phyloP scores from a whole-genome alignment of 2,888 invertebrate genomes.

The Heteromurus nitidus region DNA sequence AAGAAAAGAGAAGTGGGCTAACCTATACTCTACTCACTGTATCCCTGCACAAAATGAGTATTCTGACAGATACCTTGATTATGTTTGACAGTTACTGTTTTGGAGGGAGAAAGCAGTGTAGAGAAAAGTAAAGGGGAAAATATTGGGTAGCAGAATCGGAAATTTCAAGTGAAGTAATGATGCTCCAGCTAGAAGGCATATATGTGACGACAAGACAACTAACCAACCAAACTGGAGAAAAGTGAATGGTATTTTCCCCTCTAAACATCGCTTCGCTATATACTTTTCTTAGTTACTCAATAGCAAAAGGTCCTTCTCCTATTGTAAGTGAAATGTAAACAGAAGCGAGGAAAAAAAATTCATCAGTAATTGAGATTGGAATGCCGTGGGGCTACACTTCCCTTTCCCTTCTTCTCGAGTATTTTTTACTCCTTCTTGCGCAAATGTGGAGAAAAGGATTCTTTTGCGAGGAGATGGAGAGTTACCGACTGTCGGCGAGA shows the following conservation, averaged over 20 bases:
- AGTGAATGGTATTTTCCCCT: no score
- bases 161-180: constrained; percentile 63
- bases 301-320: no score
- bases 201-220: constrained; percentile 31
- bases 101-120: not conserved
- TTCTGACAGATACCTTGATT: constrained; percentile 50
- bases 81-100: constrained; percentile 42
- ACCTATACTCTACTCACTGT: not conserved
- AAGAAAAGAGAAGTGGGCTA: no score
- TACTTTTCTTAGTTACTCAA: no score
- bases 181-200: constrained; percentile 55
- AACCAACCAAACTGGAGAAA: constrained; percentile 49
- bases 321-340: constrained; percentile 60
- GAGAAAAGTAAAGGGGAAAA: constrained; percentile 45
- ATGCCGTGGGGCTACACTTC: constrained; percentile 47
- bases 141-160: constrained; percentile 51
- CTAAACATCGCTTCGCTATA: no score
- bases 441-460: not conserved
- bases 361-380: constrained; percentile 60
- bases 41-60: constrained; percentile 26
- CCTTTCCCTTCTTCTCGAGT: no score
- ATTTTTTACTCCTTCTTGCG: not conserved
- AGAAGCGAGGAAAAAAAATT: constrained; percentile 38
- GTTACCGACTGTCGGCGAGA: no score
- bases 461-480: constrained; percentile 12